Conservation (phyloP, 2,888 invertebrate genomes). For the Gandaritis pyraliata region DNA sequence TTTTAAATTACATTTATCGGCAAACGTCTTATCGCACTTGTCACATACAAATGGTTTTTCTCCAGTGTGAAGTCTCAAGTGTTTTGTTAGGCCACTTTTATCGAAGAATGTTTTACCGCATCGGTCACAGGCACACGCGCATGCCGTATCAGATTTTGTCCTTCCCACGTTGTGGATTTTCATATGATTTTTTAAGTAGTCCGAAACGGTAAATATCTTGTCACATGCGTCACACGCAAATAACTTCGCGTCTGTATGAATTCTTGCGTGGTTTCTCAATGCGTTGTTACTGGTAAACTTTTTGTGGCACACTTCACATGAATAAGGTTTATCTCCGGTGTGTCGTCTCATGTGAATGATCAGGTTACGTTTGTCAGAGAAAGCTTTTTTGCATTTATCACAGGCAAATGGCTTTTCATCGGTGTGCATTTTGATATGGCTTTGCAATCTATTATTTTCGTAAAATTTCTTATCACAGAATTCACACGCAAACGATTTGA, state of each 20-base stretch:
- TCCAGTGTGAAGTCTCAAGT: slow-evolving; percentile 30
- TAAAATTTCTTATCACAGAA: slow-evolving; percentile 5
- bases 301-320: slow-evolving; percentile 23
- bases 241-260: slow-evolving; percentile 19
- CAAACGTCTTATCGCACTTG: slow-evolving; percentile 22
- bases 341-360: slow-evolving; percentile 23
- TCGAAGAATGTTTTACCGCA: slow-evolving; percentile 28
- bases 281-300: slow-evolving; percentile 16
- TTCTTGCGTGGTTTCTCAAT: slow-evolving; percentile 22
- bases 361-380: slow-evolving; percentile 14
- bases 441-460: slow-evolving; percentile 13
- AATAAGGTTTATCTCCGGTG: slow-evolving; percentile 21
- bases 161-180: slow-evolving; percentile 14
- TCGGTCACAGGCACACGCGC: slow-evolving; percentile 25
- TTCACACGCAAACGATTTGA: slow-evolving; percentile 21
- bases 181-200: slow-evolving; percentile 27
- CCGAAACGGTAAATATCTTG: slow-evolving; percentile 21
- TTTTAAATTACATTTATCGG: slow-evolving; percentile 25
- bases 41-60: slow-evolving; percentile 27
- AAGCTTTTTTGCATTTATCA: slow-evolving; percentile 19
- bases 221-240: slow-evolving; percentile 25
- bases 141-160: neutral
- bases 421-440: slow-evolving; percentile 19
- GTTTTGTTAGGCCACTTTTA: slow-evolving; percentile 22
- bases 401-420: slow-evolving; percentile 23